Evolutionary conservation across 1,140 invertebrate species (phyloP).

Genomic region (Drosophila athabasca): DNA sequence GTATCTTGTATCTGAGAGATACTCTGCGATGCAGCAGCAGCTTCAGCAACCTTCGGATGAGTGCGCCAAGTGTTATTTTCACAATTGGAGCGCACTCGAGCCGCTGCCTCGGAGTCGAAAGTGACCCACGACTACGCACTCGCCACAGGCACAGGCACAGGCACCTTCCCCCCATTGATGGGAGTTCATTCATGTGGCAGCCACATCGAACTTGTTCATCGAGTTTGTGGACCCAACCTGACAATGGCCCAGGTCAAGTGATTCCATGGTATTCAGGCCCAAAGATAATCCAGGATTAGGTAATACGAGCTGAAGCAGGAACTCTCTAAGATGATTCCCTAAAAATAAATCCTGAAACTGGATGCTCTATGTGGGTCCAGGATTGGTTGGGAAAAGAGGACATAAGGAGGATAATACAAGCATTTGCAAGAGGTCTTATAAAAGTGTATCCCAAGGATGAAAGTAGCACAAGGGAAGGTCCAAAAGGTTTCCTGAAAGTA

Average conservation of each 20-base stretch:
- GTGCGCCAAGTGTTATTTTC: conserved; percentile 79
- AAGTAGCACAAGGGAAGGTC: no score
- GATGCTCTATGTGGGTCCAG: no score
- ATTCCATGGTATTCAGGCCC: conserved; percentile 2
- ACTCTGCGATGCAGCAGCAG: conserved; percentile 10
- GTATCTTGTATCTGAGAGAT: conserved; percentile 40
- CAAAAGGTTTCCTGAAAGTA: no score
- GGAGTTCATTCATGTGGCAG: conserved; percentile 62
- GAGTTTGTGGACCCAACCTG: conserved; percentile 9
- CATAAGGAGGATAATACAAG: no score
- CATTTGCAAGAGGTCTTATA: no score
- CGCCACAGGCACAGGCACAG: conserved; percentile 15
- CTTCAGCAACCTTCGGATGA: conserved; percentile 61
- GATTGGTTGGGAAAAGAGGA: background rate
- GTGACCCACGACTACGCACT: conserved; percentile 74
- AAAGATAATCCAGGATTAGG: conserved; percentile 21
- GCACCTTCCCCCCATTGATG: conserved; percentile 47
- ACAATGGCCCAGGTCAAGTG: conserved; percentile 20
- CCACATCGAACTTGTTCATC: conserved; percentile 36
- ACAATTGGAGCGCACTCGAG: conserved; percentile 76
- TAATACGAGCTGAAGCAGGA: no score
- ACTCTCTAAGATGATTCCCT: no score
- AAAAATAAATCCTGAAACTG: no score
- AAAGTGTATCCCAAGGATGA: no score
- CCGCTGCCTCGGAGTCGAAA: conserved; percentile 69